A percentile compares a stretch with the other conserved stretches of the same genome.
These are phyloP conservation scores for Drosophila neotestacea DNA, from an alignment of 2,888 invertebrate species.

Conservation along the genomic window DNA sequence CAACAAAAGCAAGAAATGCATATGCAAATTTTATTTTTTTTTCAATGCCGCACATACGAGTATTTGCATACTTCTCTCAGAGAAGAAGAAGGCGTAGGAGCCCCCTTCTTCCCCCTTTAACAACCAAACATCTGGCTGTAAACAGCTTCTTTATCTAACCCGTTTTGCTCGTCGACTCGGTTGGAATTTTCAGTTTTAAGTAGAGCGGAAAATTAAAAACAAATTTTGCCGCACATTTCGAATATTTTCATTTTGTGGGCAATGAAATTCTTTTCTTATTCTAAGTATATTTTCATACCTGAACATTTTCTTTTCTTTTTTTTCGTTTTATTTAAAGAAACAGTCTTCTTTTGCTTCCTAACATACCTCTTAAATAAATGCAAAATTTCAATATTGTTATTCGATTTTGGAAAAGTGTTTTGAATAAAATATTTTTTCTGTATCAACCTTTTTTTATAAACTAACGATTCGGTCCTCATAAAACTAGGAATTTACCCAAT, in stretches of 20 bases:
- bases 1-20: constrained; percentile 57
- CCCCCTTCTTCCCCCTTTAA: neutral
- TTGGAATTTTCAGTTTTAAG: constrained; percentile 75
- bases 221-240: constrained; percentile 69
- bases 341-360: neutral
- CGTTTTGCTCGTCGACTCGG: constrained; percentile 40
- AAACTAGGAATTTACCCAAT: too few species aligned
- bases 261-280: constrained; percentile 20
- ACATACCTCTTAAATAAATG: constrained; percentile 1
- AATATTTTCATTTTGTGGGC: constrained; percentile 48
- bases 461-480: too few species aligned
- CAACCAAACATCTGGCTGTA: constrained; percentile 28
- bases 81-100: neutral
- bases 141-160: constrained; percentile 75
- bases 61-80: constrained; percentile 57
- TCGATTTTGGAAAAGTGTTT: too few species aligned
- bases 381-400: too few species aligned
- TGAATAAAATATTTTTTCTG: too few species aligned
- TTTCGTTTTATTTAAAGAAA: constrained; percentile 6
- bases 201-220: constrained; percentile 82
- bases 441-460: too few species aligned
- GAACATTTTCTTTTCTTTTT: constrained; percentile 24
- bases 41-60: constrained; percentile 51
- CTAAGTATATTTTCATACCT: constrained; percentile 26
- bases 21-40: constrained; percentile 76